Percentiles rank a stretch among this genome's conserved stretches.
These are phyloP conservation scores for Chironomus riparius DNA, from an alignment of 2,888 invertebrate species.

Conservation along the genomic window DNA sequence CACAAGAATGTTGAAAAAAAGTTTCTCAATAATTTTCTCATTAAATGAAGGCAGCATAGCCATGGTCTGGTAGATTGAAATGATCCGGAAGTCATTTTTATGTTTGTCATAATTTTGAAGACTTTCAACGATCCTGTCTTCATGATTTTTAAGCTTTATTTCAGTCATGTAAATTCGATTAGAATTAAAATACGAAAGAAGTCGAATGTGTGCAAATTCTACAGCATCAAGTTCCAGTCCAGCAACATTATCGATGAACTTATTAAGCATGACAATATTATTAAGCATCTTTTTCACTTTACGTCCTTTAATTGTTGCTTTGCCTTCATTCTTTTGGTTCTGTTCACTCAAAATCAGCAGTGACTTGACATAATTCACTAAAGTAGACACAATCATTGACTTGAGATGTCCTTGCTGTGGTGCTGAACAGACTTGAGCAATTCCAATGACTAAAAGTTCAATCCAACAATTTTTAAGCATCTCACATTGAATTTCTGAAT, in stretches of 20 bases:
- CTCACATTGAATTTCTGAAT: conserved; percentile 67
- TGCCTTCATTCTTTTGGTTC: not conserved
- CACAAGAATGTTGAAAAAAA: conserved; percentile 85
- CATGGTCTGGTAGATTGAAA: not conserved
- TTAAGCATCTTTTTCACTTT: conserved; percentile 19
- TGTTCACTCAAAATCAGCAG: not conserved
- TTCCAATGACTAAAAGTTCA: conserved; percentile 75
- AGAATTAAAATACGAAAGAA: conserved; percentile 13
- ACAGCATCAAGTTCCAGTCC: not conserved
- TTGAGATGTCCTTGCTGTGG: not conserved
- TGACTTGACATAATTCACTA: conserved; percentile 15
- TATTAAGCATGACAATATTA: conserved; percentile 2
- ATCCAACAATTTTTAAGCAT: conserved; percentile 80
- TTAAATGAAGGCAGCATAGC: conserved; percentile 65
- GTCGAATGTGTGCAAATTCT: conserved; percentile 21
- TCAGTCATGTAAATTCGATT: not conserved
- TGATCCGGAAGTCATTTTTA: not conserved
- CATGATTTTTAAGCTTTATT: not conserved
- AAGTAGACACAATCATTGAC: conserved; percentile 8
- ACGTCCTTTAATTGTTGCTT: not conserved
- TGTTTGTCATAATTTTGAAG: conserved; percentile 4
- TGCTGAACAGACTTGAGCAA: conserved; percentile 53
- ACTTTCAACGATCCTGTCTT: not conserved
- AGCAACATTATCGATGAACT: not conserved
- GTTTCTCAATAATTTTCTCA: conserved; percentile 72